phyloP scores from a whole-genome alignment of 1,140 invertebrate species.

The Solen grandis region DNA sequence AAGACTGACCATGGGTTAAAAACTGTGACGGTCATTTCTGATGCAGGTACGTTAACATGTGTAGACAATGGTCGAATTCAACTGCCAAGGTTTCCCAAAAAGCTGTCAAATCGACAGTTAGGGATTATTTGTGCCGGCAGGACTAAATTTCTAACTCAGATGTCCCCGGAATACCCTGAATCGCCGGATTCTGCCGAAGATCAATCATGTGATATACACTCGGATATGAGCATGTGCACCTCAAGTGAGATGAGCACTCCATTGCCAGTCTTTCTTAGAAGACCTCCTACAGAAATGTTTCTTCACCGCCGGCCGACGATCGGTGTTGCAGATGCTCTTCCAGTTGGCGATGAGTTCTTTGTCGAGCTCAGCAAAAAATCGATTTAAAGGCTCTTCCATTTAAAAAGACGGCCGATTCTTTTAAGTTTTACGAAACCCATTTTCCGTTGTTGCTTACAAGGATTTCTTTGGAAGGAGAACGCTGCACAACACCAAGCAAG shows the following conservation, averaged over 20 bases:
- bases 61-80: neutral
- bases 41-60: neutral
- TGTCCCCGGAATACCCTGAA: neutral
- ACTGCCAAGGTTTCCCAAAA: neutral
- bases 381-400: constrained; percentile 37
- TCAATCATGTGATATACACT: neutral
- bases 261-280: constrained; percentile 1
- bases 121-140: too few species aligned
- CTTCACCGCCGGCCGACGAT: constrained; percentile 24
- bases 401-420: constrained; percentile 21
- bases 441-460: constrained; percentile 26
- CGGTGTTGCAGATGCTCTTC: constrained; percentile 3
- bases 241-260: neutral
- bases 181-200: neutral
- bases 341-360: constrained; percentile 11
- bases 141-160: too few species aligned
- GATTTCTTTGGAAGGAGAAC: neutral
- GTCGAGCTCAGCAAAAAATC: constrained; percentile 1
- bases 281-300: constrained; percentile 9
- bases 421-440: constrained; percentile 31
- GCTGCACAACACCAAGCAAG: neutral
- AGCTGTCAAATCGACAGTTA: neutral
- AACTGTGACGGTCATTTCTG: neutral
- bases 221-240: neutral
- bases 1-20: neutral